These are phyloP conservation scores for Aricia agestis DNA, from an alignment of 1,140 invertebrate genomes.

Conservation along the genomic window DNA sequence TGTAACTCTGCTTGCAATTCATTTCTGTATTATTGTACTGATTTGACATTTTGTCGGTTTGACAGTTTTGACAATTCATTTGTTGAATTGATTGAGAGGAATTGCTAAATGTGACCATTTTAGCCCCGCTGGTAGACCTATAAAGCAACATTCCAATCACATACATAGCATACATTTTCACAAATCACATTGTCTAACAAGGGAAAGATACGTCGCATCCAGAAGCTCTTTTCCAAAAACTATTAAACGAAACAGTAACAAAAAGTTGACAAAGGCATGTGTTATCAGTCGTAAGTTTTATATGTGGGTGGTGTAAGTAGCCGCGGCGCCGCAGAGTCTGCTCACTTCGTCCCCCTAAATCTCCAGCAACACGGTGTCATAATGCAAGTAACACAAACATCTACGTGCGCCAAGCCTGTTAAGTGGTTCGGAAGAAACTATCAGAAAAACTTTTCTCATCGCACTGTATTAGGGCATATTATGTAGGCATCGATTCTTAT, in stretches of 20 bases:
- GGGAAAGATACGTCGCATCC: constrained; percentile 34
- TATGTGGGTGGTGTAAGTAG: constrained; percentile 4
- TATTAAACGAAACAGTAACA: constrained; percentile 9
- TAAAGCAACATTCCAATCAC: too few relatives aligned
- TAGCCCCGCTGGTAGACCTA: too few relatives aligned
- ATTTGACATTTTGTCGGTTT: too few relatives aligned
- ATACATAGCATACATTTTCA: too few relatives aligned
- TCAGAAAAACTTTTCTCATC: constrained; percentile 74
- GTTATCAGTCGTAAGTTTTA: constrained; percentile 15
- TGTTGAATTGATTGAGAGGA: too few relatives aligned
- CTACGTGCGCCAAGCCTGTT: constrained; percentile 73
- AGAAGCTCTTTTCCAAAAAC: neutral
- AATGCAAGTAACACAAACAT: constrained; percentile 75
- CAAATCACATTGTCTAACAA: neutral
- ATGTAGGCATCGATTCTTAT: constrained; percentile 29
- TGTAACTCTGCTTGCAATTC: too few relatives aligned
- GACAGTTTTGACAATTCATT: too few relatives aligned
- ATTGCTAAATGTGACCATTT: too few relatives aligned
- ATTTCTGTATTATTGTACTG: too few relatives aligned
- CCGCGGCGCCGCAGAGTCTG: constrained; percentile 60
- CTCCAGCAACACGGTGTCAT: constrained; percentile 71
- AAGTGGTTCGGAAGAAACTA: constrained; percentile 76
- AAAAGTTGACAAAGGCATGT: constrained; percentile 14
- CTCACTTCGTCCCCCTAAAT: constrained; percentile 70
- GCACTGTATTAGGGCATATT: constrained; percentile 61